Evolutionary conservation across 30 jellyfish, hydroid and myxozoan genomes (phyloP), one percentile per base, ranked within the genome.

Genomic region (Hydra vulgaris): DNA sequence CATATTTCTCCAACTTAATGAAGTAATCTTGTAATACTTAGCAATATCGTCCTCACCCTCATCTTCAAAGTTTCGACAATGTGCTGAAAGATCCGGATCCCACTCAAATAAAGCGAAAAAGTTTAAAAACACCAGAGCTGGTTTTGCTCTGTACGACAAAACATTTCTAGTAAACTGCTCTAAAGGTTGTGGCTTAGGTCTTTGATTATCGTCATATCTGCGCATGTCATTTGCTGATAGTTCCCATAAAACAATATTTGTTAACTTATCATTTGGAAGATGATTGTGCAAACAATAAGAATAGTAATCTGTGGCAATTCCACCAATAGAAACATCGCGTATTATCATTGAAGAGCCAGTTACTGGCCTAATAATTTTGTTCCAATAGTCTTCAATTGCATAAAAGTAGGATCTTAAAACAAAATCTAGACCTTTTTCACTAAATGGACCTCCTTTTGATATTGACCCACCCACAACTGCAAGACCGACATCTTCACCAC

Each of bases 381-480:
- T 94, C 99, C 99, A 94, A 91, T 95, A 94, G 82, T 94, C 99
- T 23, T 95, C 99, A n/a, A 94, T 88, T 20, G 96, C 95, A 52
- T 94, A 94, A 94, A 94, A 94, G 54, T 94, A 94, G 76, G 99
- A 76, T 69, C 95, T 80, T 83, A 94, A 84, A 17, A 94, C 96
- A 77, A 54, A 94, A 40, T 94, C 99, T 21, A 94, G 89, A 17
- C 99, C 99, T 69, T 94, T 94, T 69, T 94, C 99, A 71, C 99
- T 94, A 67, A 94, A 94, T 17, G 99, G 99, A 66, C 99, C 99
- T 56, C 99, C 99, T 82, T 94, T 94, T 74, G 99, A 94, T 55
- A 94, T 94, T 23, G 99, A 94, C 18, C 99, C 99, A 27, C 99
- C 99, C 19, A 94, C 99, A 15, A 94, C 87, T 0, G 96, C 99